Conservation (phyloP, 1,140 invertebrate genomes). For the Aphaenogaster rudis region DNA sequence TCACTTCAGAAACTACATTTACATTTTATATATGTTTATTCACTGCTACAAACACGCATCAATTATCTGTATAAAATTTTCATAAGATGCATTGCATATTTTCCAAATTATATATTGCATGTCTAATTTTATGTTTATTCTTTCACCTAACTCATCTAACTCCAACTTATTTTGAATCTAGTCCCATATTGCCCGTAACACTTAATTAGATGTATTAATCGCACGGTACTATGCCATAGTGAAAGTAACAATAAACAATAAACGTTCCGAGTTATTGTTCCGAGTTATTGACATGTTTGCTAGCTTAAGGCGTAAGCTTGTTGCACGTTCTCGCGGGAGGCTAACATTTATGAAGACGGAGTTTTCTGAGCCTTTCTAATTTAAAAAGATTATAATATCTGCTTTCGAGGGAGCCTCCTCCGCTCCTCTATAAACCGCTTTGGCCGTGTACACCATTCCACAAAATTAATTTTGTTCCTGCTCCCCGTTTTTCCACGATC, state of each 20-base stretch:
- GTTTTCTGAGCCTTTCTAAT: background rate
- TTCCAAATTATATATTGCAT: background rate
- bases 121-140: background rate
- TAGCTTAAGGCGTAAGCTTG: constrained; percentile 19
- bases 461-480: constrained; percentile 59
- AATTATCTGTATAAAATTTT: background rate
- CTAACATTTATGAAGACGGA: constrained; percentile 19
- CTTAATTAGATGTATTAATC: constrained; percentile 14
- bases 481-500: constrained; percentile 60
- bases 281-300: background rate
- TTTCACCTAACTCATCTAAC: background rate
- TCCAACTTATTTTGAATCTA: constrained; percentile 6
- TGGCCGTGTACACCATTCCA: constrained; percentile 49
- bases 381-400: constrained; percentile 46
- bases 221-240: background rate
- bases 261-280: background rate
- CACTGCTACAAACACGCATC: background rate
- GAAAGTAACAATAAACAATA: constrained; percentile 26
- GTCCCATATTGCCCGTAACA: background rate
- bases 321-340: constrained; percentile 11
- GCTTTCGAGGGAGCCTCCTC: background rate
- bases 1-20: background rate
- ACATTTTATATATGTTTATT: background rate
- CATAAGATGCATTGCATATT: background rate
- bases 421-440: constrained; percentile 53